Evolutionary conservation across 2,888 invertebrate genomes (phyloP).

Genomic region (Perdita meconis): DNA sequence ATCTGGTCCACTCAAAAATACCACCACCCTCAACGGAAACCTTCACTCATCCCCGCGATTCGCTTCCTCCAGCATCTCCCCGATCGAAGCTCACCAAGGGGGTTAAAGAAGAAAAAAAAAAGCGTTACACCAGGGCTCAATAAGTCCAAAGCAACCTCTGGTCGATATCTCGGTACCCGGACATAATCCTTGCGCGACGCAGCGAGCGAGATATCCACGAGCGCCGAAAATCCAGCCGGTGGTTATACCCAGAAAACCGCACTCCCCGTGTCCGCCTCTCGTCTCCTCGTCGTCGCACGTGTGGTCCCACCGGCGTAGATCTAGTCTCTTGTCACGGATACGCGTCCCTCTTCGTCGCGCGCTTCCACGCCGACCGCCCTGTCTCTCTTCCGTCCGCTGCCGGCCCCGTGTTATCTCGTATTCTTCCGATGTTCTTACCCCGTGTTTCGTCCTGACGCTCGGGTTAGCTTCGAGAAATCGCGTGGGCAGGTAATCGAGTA

Average conservation of each 20-base stretch:
- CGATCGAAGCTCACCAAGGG: too few species aligned
- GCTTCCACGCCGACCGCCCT: conserved; percentile 7
- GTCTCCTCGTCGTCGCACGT: conserved; percentile 66
- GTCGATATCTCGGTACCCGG: conserved; percentile 32
- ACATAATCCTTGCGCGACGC: conserved; percentile 64
- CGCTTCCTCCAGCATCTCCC: too few species aligned
- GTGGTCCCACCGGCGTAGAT: conserved; percentile 74
- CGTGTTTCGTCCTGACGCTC: conserved; percentile 74
- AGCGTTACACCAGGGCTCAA: not conserved
- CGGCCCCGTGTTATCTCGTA: conserved; percentile 71
- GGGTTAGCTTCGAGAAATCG: conserved; percentile 74
- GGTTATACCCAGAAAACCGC: conserved; percentile 62
- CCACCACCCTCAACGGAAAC: too few species aligned
- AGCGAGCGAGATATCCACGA: conserved; percentile 59
- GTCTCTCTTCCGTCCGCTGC: conserved; percentile 40
- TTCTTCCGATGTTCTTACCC: conserved; percentile 72
- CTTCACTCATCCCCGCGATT: too few species aligned
- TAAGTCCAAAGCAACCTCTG: conserved; percentile 16
- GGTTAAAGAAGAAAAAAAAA: not conserved
- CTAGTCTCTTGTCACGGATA: conserved; percentile 81
- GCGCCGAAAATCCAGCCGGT: conserved; percentile 58
- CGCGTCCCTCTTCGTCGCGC: conserved; percentile 63
- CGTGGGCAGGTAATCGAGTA: conserved; percentile 75
- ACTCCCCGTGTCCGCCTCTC: conserved; percentile 47
- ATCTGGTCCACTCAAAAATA: too few species aligned